Conservation (phyloP, 1,140 invertebrate species). For the Formica selysi region DNA sequence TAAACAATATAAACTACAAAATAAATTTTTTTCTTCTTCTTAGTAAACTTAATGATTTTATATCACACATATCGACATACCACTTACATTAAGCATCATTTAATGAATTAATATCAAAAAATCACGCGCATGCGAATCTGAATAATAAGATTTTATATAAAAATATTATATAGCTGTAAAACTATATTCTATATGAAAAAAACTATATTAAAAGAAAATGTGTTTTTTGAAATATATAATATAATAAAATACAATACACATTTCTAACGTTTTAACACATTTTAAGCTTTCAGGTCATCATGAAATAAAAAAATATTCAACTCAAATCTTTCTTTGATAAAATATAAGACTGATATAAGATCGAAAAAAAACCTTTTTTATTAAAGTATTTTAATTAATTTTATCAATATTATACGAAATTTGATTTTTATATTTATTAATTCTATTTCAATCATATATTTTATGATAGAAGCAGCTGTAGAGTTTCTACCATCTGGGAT, state of each 20-base stretch:
- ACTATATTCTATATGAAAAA: no score
- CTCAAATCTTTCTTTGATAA: not conserved
- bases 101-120: no score
- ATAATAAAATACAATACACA: no score
- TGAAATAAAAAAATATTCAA: not conserved
- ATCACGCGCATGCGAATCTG: no score
- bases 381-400: not conserved
- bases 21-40: not conserved
- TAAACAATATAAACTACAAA: not conserved
- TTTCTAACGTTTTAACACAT: not conserved
- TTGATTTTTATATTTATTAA: not conserved
- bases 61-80: no score
- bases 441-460: not conserved
- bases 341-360: no score
- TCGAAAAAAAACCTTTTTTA: not conserved
- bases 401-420: not conserved
- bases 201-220: no score
- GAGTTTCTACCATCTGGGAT: constrained; percentile 31
- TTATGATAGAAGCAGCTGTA: constrained; percentile 65
- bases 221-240: no score
- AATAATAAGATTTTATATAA: no score
- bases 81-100: no score
- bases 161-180: no score
- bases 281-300: not conserved
- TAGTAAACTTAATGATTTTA: no score